Conservation (phyloP, 1,140 invertebrate species). For the Drosophila nannoptera region DNA sequence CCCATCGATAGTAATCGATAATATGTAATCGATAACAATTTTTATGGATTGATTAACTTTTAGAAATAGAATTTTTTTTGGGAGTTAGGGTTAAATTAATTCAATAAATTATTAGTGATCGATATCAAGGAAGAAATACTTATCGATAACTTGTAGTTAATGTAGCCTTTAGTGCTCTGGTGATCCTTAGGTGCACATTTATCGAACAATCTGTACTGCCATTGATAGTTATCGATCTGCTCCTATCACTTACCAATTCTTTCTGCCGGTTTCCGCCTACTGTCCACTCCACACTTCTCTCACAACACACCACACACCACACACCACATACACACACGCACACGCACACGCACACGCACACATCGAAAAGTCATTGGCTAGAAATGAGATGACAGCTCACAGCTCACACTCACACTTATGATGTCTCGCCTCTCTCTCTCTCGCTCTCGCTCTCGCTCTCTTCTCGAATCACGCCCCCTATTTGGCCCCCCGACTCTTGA, state of each 20-base stretch:
- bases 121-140: no score
- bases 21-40: no score
- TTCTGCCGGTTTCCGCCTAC: not conserved
- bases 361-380: slow-evolving; percentile 26
- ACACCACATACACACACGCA: slow-evolving; percentile 2
- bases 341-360: slow-evolving; percentile 12
- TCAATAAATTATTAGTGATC: no score
- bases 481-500: slow-evolving; percentile 12
- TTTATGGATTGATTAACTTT: no score
- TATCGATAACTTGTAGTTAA: no score
- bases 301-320: slow-evolving; percentile 22
- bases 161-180: no score
- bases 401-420: slow-evolving; percentile 7
- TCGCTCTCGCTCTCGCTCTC: slow-evolving; percentile 15
- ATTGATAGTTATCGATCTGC: not conserved
- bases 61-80: no score
- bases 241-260: not conserved
- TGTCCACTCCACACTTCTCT: slow-evolving; percentile 4
- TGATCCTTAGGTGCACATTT: not conserved
- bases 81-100: no score
- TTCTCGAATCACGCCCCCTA: not conserved
- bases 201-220: not conserved
- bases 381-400: not conserved
- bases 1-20: no score
- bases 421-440: slow-evolving; percentile 31